A percentile compares a stretch with the other conserved stretches of the same genome.
phyloP scores from a whole-genome alignment of 2,113 vertebrate genomes.

The Tauraco erythrolophus region DNA sequence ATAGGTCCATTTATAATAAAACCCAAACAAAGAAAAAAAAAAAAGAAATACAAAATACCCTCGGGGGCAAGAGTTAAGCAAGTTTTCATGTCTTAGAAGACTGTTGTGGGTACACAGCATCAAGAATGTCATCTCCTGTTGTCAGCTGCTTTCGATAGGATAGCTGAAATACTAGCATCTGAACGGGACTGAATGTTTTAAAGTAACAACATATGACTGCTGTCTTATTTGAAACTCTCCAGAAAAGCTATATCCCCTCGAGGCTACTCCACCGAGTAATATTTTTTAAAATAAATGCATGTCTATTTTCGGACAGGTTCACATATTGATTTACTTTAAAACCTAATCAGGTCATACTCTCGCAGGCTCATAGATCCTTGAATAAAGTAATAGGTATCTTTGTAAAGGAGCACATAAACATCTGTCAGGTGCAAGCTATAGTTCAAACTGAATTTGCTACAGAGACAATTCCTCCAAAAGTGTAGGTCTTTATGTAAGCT shows the following conservation, averaged over 20 bases:
- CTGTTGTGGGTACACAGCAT: not conserved
- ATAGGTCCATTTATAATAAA: not conserved
- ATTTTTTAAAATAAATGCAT: conserved; percentile 56
- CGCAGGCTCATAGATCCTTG: conserved; percentile 40
- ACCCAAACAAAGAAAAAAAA: not conserved
- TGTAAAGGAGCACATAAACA: not conserved
- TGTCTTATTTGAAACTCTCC: conserved; percentile 21
- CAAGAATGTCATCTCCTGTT: not conserved
- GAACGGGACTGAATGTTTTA: not conserved
- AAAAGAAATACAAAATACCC: not conserved
- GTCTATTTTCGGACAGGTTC: conserved; percentile 50
- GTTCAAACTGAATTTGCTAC: conserved; percentile 11
- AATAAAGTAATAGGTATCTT: conserved; percentile 38
- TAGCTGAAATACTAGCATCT: not conserved
- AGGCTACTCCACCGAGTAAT: conserved; percentile 7
- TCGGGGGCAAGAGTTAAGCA: not conserved
- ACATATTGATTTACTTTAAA: conserved; percentile 63
- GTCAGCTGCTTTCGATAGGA: not conserved
- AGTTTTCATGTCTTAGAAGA: not conserved
- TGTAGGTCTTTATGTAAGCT: conserved; percentile 17
- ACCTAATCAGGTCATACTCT: conserved; percentile 36
- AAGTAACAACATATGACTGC: not conserved
- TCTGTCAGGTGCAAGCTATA: not conserved
- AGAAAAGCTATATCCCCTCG: conserved; percentile 36
- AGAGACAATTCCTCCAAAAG: conserved; percentile 30